Evolutionary conservation across 2,797 vertebrate genomes (phyloP), one percentile per base, ranked within the genome.

Genomic region (Chloroceryle amazona): DNA sequence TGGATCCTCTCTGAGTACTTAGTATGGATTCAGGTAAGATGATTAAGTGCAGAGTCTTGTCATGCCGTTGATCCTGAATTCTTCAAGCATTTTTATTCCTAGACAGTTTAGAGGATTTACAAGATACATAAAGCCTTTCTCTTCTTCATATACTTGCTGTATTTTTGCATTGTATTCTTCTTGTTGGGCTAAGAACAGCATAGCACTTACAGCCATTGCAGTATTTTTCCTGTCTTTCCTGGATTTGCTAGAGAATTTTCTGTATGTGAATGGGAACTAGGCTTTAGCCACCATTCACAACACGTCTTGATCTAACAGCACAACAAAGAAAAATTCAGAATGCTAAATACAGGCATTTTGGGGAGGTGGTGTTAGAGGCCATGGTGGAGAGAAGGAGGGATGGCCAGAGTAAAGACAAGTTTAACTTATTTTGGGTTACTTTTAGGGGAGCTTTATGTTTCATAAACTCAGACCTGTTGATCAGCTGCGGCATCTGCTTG

Each of bases 401-500:
- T 39, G 25, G 33, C 47, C 49, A 78, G 13, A 60, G 9, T 37
- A 31, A 91, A 82, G n/a, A 33, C 35, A 54, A 6, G 3, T 72
- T 97, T 63, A 33, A 47, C 25, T 81, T 66, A n/a, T 8, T 58
- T 51, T 86, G 76, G 29, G 7, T 72, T 93, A 52, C 49, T 85
- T 87, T 21, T 73, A 99, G 99, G 99, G 99, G 42, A 99, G 99
- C 95, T 98, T 99, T 93, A 99, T 99, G 96, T 99, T 99, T 97
- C 99, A 99, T 93, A 99, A 99, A 94, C 98, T 99, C 76, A 98
- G 99, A 61, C 99, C 99, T 3, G 99, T 99, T 0, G 99, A 99
- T 97, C 99, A 99, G 87, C 98, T 99, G 51, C 99, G 99, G 46
- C 99, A 99, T 97, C 98, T 99, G 46, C 98, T 99, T 94, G 99